These are phyloP conservation scores for Hirtodrosophila cameraria DNA, from an alignment of 2,888 invertebrate species.

Conservation along the genomic window DNA sequence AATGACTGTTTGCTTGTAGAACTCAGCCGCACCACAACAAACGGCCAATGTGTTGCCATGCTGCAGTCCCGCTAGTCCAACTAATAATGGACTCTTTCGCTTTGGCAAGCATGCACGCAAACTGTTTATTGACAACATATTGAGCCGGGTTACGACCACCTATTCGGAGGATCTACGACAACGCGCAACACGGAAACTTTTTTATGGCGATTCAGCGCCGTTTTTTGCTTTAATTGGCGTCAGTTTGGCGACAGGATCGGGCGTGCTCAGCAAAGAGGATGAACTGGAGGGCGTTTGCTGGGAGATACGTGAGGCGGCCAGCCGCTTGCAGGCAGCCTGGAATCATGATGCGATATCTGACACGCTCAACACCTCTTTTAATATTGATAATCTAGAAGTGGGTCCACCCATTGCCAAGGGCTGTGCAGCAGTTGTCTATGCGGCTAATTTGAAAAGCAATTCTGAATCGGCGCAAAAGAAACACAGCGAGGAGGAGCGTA, in stretches of 20 bases:
- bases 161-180: slow-evolving; percentile 87
- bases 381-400: slow-evolving; percentile 87
- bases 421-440: slow-evolving; percentile 92
- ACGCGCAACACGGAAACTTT: slow-evolving; percentile 87
- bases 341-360: slow-evolving; percentile 80
- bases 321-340: slow-evolving; percentile 81
- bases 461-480: neutral
- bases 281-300: slow-evolving; percentile 91
- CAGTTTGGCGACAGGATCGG: slow-evolving; percentile 89
- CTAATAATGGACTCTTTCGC: slow-evolving; percentile 84
- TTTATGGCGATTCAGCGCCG: slow-evolving; percentile 89
- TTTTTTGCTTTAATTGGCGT: slow-evolving; percentile 90
- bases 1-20: slow-evolving; percentile 15
- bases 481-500: neutral
- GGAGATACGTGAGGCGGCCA: slow-evolving; percentile 88
- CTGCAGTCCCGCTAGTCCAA: neutral
- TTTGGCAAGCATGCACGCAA: slow-evolving; percentile 87
- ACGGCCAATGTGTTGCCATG: slow-evolving; percentile 46
- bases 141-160: slow-evolving; percentile 88
- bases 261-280: slow-evolving; percentile 90
- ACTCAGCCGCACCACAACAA: slow-evolving; percentile 36
- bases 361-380: slow-evolving; percentile 84
- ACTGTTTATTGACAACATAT: slow-evolving; percentile 88
- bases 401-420: slow-evolving; percentile 91
- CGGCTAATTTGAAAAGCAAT: slow-evolving; percentile 86